phyloP scores from a whole-genome alignment of 1,140 invertebrate genomes.

The Piezodorus guildinii region DNA sequence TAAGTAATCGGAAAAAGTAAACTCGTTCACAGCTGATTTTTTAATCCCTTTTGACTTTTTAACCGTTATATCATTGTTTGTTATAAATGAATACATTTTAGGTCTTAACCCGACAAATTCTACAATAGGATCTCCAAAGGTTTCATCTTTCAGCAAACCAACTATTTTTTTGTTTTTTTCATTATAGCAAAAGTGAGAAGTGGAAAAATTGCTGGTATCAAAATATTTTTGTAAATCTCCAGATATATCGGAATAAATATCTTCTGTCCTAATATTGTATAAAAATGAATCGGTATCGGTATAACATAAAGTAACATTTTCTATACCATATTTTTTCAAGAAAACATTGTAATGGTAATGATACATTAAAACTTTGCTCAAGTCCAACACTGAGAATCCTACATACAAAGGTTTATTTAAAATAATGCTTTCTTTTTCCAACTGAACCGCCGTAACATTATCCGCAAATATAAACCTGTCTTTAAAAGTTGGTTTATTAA shows the following conservation, averaged over 20 bases:
- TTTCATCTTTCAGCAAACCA: too few species aligned
- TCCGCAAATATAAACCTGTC: background rate
- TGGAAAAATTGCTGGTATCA: constrained; percentile 27
- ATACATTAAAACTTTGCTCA: constrained; percentile 26
- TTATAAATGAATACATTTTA: too few species aligned
- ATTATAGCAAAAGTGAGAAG: background rate
- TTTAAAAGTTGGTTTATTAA: constrained; percentile 1
- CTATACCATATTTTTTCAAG: constrained; percentile 8
- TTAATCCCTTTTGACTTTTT: too few species aligned
- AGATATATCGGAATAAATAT: constrained; percentile 23
- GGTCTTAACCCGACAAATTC: too few species aligned
- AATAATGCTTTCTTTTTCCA: background rate
- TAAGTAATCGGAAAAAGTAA: too few species aligned
- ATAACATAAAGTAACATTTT: constrained; percentile 29
- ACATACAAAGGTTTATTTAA: constrained; percentile 22
- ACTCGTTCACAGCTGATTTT: too few species aligned
- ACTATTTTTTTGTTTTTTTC: too few species aligned
- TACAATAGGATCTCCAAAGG: too few species aligned
- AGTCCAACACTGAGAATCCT: constrained; percentile 23
- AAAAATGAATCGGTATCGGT: constrained; percentile 35
- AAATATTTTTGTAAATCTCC: constrained; percentile 4
- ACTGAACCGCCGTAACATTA: background rate
- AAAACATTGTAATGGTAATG: constrained; percentile 24
- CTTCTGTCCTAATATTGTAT: constrained; percentile 30
- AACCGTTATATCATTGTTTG: too few species aligned